These are phyloP conservation scores for Pomacea canaliculata DNA, from an alignment of 2,888 invertebrate species.

Conservation along the genomic window DNA sequence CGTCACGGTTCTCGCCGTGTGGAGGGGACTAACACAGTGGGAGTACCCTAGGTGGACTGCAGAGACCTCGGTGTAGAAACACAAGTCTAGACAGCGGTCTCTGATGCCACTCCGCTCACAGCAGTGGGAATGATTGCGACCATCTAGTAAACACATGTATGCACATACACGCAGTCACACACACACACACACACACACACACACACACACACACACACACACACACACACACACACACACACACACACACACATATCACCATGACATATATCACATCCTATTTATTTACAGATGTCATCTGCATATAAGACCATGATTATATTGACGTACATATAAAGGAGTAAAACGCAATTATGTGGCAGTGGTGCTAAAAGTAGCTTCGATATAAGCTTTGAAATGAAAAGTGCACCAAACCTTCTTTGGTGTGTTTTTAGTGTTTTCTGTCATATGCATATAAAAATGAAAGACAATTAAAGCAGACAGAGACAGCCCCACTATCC, in stretches of 20 bases:
- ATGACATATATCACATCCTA: not conserved
- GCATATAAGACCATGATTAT: too few relatives aligned
- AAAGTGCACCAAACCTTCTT: too few relatives aligned
- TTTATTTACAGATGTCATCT: too few relatives aligned
- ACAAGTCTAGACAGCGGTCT: conserved; percentile 19
- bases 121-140: conserved; percentile 27
- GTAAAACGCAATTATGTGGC: too few relatives aligned
- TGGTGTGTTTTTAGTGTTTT: too few relatives aligned
- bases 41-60: not conserved
- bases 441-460: too few relatives aligned
- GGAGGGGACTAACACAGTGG: too few relatives aligned
- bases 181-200: not conserved
- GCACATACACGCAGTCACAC: not conserved
- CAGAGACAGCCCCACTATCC: too few relatives aligned
- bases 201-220: conserved; percentile 1
- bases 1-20: conserved; percentile 9
- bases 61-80: conserved; percentile 10
- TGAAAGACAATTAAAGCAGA: too few relatives aligned
- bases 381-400: too few relatives aligned
- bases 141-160: conserved; percentile 18
- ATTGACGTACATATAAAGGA: too few relatives aligned
- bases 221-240: not conserved
- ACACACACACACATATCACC: not conserved
- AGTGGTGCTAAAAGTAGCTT: too few relatives aligned
- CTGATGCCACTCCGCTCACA: conserved; percentile 16